A percentile compares a stretch with the other conserved stretches of the same genome.
Conservation (phyloP, 2,113 vertebrate species). For the Rhinichthys klamathensis region DNA sequence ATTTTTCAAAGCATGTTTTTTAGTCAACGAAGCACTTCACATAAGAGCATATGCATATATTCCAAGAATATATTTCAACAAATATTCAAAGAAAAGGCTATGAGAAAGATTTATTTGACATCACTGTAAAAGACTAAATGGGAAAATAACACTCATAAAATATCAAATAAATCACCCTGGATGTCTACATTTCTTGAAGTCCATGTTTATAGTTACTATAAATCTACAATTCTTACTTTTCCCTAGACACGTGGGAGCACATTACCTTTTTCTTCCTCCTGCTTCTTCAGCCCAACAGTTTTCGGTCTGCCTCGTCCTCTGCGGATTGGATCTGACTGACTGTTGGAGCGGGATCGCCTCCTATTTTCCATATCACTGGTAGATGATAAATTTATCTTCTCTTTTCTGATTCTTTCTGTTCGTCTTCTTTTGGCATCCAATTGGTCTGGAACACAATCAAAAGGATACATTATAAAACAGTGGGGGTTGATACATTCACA, state of each 20-base stretch:
- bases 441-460: conserved; percentile 79
- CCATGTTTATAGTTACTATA: not conserved
- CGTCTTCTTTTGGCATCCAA: conserved; percentile 91
- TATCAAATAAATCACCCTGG: not conserved
- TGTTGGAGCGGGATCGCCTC: conserved; percentile 88
- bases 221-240: not conserved
- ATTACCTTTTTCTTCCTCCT: conserved; percentile 95
- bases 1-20: not conserved
- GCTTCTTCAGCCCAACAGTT: conserved; percentile 89
- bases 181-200: not conserved
- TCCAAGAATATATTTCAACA: not conserved
- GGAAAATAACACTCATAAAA: not conserved
- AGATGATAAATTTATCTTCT: conserved; percentile 86
- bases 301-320: conserved; percentile 93
- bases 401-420: conserved; percentile 91
- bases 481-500: not conserved
- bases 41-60: not conserved
- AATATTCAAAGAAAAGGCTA: not conserved
- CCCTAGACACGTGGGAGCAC: not conserved
- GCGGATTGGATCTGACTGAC: conserved; percentile 92
- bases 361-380: conserved; percentile 91
- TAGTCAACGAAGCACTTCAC: not conserved
- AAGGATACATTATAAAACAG: not conserved
- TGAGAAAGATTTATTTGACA: not conserved
- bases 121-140: not conserved